Percentiles rank a stretch among this genome's conserved stretches.
Conservation (phyloP, 2,797 vertebrate species). For the Macropodus opercularis region DNA sequence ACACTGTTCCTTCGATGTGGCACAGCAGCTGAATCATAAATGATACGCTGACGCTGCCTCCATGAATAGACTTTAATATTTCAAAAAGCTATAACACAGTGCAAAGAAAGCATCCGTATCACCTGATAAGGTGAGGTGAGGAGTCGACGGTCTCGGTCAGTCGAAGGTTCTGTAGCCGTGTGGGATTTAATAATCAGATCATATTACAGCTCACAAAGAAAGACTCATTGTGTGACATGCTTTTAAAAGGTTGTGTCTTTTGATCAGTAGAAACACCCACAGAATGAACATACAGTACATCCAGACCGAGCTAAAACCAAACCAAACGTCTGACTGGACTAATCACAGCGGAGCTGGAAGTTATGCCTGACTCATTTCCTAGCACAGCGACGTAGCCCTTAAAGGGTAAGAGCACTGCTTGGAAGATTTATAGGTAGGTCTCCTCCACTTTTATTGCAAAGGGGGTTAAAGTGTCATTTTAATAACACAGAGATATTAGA, state of each 20-base stretch:
- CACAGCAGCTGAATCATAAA: constrained; percentile 22
- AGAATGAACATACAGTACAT: constrained; percentile 25
- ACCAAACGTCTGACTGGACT: constrained; percentile 40
- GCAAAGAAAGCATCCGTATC: constrained; percentile 30
- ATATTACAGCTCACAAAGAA: constrained; percentile 48
- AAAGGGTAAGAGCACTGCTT: constrained; percentile 42
- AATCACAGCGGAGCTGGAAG: constrained; percentile 43
- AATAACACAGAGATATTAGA: constrained; percentile 71
- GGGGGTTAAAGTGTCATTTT: constrained; percentile 73
- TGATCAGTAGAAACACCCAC: constrained; percentile 20
- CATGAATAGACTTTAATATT: constrained; percentile 42
- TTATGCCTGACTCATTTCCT: constrained; percentile 34
- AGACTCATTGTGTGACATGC: constrained; percentile 39
- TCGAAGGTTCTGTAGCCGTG: constrained; percentile 34
- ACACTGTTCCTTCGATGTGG: constrained; percentile 31
- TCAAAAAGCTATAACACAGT: constrained; percentile 9
- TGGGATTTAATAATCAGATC: constrained; percentile 56
- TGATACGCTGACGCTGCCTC: constrained; percentile 19
- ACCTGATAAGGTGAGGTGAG: constrained; percentile 44
- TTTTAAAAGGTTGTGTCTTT: constrained; percentile 44
- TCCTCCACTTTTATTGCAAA: constrained; percentile 67
- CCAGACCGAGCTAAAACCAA: constrained; percentile 34
- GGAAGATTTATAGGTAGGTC: constrained; percentile 67
- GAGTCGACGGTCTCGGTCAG: constrained; percentile 47
- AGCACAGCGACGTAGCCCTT: constrained; percentile 31